These are phyloP conservation scores for Athalia rosae DNA, from an alignment of 2,888 invertebrate genomes.

Conservation along the genomic window DNA sequence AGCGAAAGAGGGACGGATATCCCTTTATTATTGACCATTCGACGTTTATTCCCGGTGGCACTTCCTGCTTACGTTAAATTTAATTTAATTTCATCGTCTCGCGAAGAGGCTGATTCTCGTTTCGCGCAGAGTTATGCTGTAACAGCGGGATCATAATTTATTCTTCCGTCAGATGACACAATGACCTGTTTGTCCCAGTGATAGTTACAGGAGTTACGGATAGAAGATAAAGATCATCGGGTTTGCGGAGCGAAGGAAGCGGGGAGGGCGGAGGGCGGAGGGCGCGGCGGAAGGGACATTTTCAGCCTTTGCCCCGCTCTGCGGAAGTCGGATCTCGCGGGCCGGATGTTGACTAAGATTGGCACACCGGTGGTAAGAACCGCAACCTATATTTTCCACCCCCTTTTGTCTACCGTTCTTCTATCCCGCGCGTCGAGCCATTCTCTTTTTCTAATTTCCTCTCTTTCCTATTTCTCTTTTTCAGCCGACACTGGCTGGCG, in stretches of 20 bases:
- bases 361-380: slow-evolving; percentile 32
- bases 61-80: slow-evolving; percentile 23
- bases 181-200: neutral
- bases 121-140: neutral
- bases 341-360: slow-evolving; percentile 47
- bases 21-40: slow-evolving; percentile 41
- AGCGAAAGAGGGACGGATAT: neutral
- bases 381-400: slow-evolving; percentile 27
- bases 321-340: slow-evolving; percentile 55
- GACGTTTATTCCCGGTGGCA: neutral
- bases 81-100: slow-evolving; percentile 24
- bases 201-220: neutral
- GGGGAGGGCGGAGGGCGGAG: slow-evolving; percentile 41
- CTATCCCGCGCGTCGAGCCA: neutral
- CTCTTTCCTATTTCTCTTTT: neutral
- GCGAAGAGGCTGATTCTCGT: neutral
- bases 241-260: slow-evolving; percentile 12
- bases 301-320: slow-evolving; percentile 51
- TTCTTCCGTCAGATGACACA: slow-evolving; percentile 6
- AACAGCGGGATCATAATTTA: neutral
- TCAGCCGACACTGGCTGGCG: slow-evolving; percentile 14
- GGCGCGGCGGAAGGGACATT: slow-evolving; percentile 56
- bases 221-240: slow-evolving; percentile 41
- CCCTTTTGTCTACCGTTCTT: slow-evolving; percentile 21
- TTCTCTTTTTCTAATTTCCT: slow-evolving; percentile 42